Evolutionary conservation across 2,888 invertebrate genomes (phyloP).

Genomic region (Hypomecis atomaria): DNA sequence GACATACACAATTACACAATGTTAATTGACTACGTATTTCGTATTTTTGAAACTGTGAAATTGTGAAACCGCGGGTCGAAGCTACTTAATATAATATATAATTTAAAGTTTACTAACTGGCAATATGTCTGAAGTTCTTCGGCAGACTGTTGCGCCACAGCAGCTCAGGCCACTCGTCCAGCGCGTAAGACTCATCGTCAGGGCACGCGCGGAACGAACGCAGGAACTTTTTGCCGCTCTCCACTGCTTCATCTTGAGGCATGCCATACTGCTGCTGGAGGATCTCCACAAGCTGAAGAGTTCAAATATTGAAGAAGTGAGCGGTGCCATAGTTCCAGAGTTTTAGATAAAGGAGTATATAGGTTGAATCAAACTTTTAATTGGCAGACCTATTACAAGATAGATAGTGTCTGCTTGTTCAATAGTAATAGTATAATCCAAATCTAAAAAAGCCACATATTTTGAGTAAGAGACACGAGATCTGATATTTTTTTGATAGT

Average conservation of each 20-base stretch:
- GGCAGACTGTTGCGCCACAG: slow-evolving; percentile 92
- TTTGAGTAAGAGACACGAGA: too few species aligned
- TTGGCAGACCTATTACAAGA: too few species aligned
- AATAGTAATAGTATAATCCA: too few species aligned
- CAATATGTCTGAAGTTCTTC: slow-evolving; percentile 88
- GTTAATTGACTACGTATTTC: too few species aligned
- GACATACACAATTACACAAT: too few species aligned
- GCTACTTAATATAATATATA: not conserved
- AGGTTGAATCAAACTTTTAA: too few species aligned
- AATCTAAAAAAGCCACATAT: too few species aligned
- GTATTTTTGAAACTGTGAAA: too few species aligned
- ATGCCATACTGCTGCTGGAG: slow-evolving; percentile 87
- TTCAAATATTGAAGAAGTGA: slow-evolving; percentile 1
- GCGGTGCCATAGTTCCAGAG: not conserved
- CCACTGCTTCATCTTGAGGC: slow-evolving; percentile 85
- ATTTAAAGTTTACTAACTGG: slow-evolving; percentile 77
- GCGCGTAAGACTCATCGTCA: slow-evolving; percentile 88
- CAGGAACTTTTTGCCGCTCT: slow-evolving; percentile 88
- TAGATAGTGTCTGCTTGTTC: too few species aligned
- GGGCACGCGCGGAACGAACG: slow-evolving; percentile 92
- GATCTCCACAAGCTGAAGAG: slow-evolving; percentile 77
- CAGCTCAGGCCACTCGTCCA: slow-evolving; percentile 91
- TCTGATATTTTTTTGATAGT: too few species aligned
- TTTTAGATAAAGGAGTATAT: too few species aligned
- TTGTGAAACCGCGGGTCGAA: too few species aligned